Evolutionary conservation across 2,888 invertebrate species (phyloP), one percentile per base, ranked within the genome.

Genomic region (Lithophane leautieri): DNA sequence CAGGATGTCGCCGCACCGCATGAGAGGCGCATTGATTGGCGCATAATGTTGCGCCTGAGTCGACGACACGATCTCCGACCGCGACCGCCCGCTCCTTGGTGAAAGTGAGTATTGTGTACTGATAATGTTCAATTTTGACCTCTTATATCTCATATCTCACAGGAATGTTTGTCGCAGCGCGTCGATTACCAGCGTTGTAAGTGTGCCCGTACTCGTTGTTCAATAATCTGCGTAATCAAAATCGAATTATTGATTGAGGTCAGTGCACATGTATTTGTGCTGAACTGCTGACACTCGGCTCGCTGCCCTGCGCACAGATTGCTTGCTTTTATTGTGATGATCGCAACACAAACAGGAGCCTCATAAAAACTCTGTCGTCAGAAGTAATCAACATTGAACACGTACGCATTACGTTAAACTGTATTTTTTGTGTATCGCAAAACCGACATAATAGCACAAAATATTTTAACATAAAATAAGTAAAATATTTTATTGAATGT

Each of bases 171-270:
- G 50, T 52, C n/a, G n/a, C 47, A 14, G 19, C 28, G 63, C 54
- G 22, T n/a, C 44, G 19, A 25, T 14, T 11, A 9, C 4, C 56
- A 44, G 34, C 58, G 28, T 19, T 22, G 28, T n/a, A 52, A 28
- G 50, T 34, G 77, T 28, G 76, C 42, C n/a, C 28, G n/a, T 34
- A 25, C 16, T 61, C 28, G 16, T 70, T 44, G 14, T 68, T 63
- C 25, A 22, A 68, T 73, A 58, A 66, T 76, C 58, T 60, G 42
- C 22, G 70, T 54, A 58, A 84, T 84, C 70, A 74, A 77, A 79
- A 79, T 75, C 34, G 22, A 70, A 84, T 84, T 82, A 84, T 74
- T 83, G 63, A 78, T 86, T 56, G 63, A 71, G 76, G 86, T 78
- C 83, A 62, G 66, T 47, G 56, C 60, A 60, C 65, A 69, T 34